Percentiles rank a stretch among this genome's conserved stretches.
phyloP scores from a whole-genome alignment of 2,797 vertebrate species.

The Brachyalestes nurse region DNA sequence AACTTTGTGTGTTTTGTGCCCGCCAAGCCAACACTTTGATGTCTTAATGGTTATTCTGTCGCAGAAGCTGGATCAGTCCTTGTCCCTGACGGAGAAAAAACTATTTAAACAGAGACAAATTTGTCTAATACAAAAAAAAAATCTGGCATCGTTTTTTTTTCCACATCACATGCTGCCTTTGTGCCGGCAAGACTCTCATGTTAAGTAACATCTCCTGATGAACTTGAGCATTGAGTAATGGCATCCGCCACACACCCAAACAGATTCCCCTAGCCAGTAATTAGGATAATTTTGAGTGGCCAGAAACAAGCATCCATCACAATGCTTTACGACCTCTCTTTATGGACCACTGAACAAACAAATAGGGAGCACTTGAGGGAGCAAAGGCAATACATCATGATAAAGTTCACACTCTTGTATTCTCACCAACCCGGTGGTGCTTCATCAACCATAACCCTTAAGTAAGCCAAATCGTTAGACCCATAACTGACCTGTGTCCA shows the following conservation, averaged over 20 bases:
- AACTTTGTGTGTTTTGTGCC: slow-evolving; percentile 9
- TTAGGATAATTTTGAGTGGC: slow-evolving; percentile 41
- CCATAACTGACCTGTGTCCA: slow-evolving; percentile 32
- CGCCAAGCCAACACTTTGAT: slow-evolving; percentile 27
- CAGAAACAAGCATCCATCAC: slow-evolving; percentile 45
- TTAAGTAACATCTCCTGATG: slow-evolving; percentile 33
- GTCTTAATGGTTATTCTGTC: slow-evolving; percentile 28
- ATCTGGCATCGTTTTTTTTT: neutral
- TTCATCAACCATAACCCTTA: slow-evolving; percentile 1
- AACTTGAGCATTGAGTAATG: slow-evolving; percentile 41
- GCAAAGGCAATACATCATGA: slow-evolving; percentile 6
- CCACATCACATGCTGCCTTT: neutral
- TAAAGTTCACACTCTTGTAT: slow-evolving; percentile 25
- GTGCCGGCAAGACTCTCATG: neutral
- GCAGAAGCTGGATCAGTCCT: neutral
- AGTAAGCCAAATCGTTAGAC: slow-evolving; percentile 20
- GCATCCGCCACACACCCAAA: neutral
- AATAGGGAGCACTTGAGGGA: slow-evolving; percentile 10
- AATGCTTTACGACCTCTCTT: slow-evolving; percentile 1
- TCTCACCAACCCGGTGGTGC: neutral
- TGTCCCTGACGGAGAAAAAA: neutral
- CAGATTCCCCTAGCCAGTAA: slow-evolving; percentile 35
- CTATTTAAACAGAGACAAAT: slow-evolving; percentile 3
- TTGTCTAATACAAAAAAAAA: slow-evolving; percentile 17
- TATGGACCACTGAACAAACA: slow-evolving; percentile 6